A percentile compares a stretch with the other conserved stretches of the same genome.
phyloP scores from a whole-genome alignment of 2,888 invertebrate species.

The Dryococelus australis region DNA sequence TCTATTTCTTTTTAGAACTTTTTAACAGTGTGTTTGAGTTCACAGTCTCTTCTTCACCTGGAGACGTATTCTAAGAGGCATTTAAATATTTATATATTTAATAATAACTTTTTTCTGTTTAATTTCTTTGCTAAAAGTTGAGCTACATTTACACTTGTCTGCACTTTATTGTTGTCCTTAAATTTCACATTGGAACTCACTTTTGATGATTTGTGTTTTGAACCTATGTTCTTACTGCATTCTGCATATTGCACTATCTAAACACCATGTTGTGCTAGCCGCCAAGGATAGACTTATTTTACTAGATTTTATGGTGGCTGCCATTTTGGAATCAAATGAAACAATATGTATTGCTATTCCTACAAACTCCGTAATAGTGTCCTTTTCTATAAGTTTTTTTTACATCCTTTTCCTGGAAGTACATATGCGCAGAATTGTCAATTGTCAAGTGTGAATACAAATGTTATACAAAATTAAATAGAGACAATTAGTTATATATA shows the following conservation, averaged over 20 bases:
- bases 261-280: background rate
- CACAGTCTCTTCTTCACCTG: background rate
- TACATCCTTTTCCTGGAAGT: too few species aligned
- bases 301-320: background rate
- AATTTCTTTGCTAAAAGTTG: background rate
- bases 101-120: background rate
- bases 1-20: background rate
- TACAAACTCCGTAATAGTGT: too few species aligned
- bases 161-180: too few species aligned
- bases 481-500: too few species aligned
- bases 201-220: too few species aligned
- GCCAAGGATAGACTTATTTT: background rate
- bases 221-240: background rate
- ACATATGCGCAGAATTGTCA: too few species aligned
- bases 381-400: too few species aligned
- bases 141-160: background rate
- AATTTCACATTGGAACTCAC: too few species aligned
- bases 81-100: background rate
- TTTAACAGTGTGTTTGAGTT: background rate
- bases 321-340: too few species aligned
- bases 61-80: background rate
- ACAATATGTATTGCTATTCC: too few species aligned
- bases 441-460: too few species aligned
- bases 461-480: too few species aligned
- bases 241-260: background rate